Evolutionary conservation across 1,140 invertebrate species (phyloP).

Genomic region (Gerris buenoi): DNA sequence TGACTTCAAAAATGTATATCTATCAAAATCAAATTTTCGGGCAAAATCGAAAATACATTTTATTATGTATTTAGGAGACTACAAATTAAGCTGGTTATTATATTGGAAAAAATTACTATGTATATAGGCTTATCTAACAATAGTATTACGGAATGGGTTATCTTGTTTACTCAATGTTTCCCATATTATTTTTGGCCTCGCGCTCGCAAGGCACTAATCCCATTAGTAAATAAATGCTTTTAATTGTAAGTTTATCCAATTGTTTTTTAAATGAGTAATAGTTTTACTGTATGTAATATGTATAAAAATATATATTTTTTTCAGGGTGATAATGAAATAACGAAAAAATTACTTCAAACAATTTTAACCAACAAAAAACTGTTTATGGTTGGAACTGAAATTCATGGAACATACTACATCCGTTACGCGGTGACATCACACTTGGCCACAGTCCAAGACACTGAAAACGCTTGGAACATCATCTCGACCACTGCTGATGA

Average conservation of each 20-base stretch:
- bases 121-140: too few species aligned
- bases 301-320: slow-evolving; percentile 22
- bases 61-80: too few species aligned
- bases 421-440: slow-evolving; percentile 70
- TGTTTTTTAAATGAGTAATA: not conserved
- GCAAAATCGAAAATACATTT: too few species aligned
- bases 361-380: slow-evolving; percentile 65
- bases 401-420: slow-evolving; percentile 51
- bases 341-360: slow-evolving; percentile 53
- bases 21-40: too few species aligned
- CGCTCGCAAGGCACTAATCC: slow-evolving; percentile 10
- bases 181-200: too few species aligned
- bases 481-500: slow-evolving; percentile 5
- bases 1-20: too few species aligned
- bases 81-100: too few species aligned
- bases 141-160: too few species aligned
- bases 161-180: too few species aligned
- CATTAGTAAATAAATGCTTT: not conserved
- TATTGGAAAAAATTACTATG: too few species aligned
- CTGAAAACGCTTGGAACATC: slow-evolving; percentile 60
- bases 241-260: not conserved
- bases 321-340: slow-evolving; percentile 54
- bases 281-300: too few species aligned
- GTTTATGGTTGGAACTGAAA: slow-evolving; percentile 64
- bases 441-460: slow-evolving; percentile 50